Evolutionary conservation across 2,113 vertebrate genomes (phyloP), one percentile per base, ranked within the genome.

Genomic region (Pteronura brasiliensis): DNA sequence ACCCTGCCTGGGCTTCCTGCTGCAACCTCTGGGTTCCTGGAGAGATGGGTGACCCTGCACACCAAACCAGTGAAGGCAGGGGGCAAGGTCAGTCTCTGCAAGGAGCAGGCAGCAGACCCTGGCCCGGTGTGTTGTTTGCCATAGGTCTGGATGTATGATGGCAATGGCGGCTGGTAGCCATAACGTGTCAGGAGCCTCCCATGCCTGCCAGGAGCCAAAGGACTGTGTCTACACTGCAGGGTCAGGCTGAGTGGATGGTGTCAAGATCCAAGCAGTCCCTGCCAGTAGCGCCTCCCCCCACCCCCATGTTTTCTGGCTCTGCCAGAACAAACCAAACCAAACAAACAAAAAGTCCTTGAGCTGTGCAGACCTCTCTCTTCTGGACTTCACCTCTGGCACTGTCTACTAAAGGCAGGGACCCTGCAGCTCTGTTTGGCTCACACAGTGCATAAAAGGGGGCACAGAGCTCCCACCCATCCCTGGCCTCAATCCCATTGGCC

Each of bases 31-130:
- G n/a, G 44, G 27, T 17, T 77, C 31, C 18, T 85, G 61, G 63
- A 90, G 57, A 92, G 61, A 42, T 36, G 63, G 74, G 88, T 49
- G 65, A 82, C 2, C 21, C 39, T 71, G 79, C 15, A 90, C 93
- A 95, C 61, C 34, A 4, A 94, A 71, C 4, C 21, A 10, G 63
- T 18, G 14, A 23, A 77, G 69, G 44, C 59, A 47, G 59, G 67
- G 63, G 6, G 1, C 23, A 49, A 80, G 74, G 89, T 18, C 57
- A 88, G 98, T 98, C 98, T 98, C 97, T 96, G 96, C 98, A 96
- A 97, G 97, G 95, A 98, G 98, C 97, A 95, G 34, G 92, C 67
- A 69, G 82, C 87, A 92, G 89, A 93, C 96, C 47, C 29, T 23
- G 69, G 90, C 90, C 92, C 18, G 3, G 93, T 11, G 39, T n/a